Evolutionary conservation across 2,113 vertebrate genomes (phyloP).

Genomic region (Sceloporus undulatus): DNA sequence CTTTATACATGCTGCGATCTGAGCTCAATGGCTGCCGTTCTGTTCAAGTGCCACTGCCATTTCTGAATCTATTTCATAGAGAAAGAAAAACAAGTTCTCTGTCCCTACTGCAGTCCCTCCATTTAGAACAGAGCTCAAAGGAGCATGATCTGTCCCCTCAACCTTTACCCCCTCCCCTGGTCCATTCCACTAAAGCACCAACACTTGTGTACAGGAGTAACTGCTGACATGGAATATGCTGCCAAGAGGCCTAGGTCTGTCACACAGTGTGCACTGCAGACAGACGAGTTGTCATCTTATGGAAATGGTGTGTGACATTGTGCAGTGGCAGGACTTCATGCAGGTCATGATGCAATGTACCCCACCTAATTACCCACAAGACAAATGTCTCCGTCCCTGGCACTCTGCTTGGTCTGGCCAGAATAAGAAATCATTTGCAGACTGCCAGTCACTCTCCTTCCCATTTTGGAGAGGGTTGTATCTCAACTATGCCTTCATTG

Average conservation of each 20-base stretch:
- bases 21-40: not conserved
- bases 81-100: not conserved
- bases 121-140: not conserved
- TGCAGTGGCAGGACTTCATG: conserved; percentile 22
- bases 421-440: not conserved
- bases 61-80: not conserved
- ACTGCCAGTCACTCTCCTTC: not conserved
- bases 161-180: not conserved
- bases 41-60: not conserved
- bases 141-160: not conserved
- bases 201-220: not conserved
- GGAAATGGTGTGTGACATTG: conserved; percentile 44
- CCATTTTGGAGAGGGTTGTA: not conserved
- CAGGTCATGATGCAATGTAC: conserved; percentile 12
- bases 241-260: not conserved
- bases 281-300: conserved; percentile 35
- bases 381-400: not conserved
- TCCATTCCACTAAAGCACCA: not conserved
- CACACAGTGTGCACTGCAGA: conserved; percentile 19
- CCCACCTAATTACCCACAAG: not conserved
- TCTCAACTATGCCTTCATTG: not conserved
- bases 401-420: not conserved
- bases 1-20: not conserved
- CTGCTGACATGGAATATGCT: not conserved
- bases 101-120: not conserved